A percentile compares a stretch with the other conserved stretches of the same genome.
phyloP scores from a whole-genome alignment of 1,140 invertebrate genomes.

The Nephotettix cincticeps region DNA sequence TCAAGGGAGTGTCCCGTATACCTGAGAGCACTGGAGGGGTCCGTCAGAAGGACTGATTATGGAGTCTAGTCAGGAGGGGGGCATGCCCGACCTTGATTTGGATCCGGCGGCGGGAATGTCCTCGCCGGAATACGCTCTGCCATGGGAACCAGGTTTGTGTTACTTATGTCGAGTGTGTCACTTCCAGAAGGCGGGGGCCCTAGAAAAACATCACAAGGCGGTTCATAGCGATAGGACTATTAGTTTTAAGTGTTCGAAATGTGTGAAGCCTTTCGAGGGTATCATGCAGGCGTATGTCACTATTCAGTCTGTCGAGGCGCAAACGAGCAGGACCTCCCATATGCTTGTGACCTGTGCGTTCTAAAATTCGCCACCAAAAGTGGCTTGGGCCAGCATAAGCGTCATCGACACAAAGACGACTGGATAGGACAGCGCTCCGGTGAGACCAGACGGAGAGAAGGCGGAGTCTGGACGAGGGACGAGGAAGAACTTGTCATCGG shows the following conservation, averaged over 20 bases:
- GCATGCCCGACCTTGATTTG: too few relatives aligned
- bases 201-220: background rate
- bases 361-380: background rate
- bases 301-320: background rate
- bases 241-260: background rate
- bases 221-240: background rate
- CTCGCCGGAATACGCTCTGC: background rate
- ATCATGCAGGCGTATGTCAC: background rate
- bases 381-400: background rate
- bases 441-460: background rate
- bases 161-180: background rate
- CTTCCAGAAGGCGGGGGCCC: background rate
- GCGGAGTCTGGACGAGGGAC: background rate
- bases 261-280: background rate
- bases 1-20: background rate
- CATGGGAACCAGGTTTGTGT: background rate
- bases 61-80: background rate
- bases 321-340: too few relatives aligned
- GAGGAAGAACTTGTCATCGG: background rate
- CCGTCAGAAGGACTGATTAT: background rate
- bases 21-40: too few relatives aligned
- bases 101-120: too few relatives aligned
- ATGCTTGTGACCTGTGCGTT: background rate
- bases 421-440: background rate
- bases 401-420: background rate